phyloP scores from a whole-genome alignment of 2,113 vertebrate species.

The Formicarius rufipectus region DNA sequence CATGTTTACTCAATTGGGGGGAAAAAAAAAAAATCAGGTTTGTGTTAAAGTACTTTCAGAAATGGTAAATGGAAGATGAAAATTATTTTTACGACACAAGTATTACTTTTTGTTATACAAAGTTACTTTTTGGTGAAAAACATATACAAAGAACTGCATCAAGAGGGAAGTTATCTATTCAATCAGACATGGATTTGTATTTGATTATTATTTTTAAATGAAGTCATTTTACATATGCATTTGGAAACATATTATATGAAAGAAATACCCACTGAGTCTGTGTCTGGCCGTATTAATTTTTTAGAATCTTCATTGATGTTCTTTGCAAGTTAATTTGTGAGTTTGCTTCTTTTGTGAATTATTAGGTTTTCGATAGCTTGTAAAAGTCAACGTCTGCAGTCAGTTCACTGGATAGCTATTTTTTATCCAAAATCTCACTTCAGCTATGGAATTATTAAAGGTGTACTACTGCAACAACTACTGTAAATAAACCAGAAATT shows the following conservation, averaged over 20 bases:
- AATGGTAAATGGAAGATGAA: neutral
- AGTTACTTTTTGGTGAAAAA: neutral
- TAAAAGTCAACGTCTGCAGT: constrained; percentile 19
- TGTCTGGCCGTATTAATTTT: neutral
- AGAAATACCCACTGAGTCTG: neutral
- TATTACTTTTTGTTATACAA: neutral
- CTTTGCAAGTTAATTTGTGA: neutral
- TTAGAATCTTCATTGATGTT: neutral
- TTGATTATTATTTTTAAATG: neutral
- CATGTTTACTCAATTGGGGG: neutral
- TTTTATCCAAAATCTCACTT: constrained; percentile 22
- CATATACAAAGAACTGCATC: neutral
- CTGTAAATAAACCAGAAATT: constrained; percentile 28
- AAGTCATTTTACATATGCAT: neutral
- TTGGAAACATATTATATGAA: neutral
- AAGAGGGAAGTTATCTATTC: neutral
- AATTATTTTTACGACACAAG: neutral
- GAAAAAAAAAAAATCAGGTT: neutral
- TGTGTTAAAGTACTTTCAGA: neutral
- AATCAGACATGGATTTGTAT: neutral
- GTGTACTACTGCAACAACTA: neutral
- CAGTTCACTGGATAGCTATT: neutral
- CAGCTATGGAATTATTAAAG: neutral
- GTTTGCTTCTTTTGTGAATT: neutral
- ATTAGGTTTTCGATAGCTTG: neutral